Evolutionary conservation across 2,113 vertebrate genomes (phyloP), one percentile per base, ranked within the genome.

Genomic region (Elanus axillaris): DNA sequence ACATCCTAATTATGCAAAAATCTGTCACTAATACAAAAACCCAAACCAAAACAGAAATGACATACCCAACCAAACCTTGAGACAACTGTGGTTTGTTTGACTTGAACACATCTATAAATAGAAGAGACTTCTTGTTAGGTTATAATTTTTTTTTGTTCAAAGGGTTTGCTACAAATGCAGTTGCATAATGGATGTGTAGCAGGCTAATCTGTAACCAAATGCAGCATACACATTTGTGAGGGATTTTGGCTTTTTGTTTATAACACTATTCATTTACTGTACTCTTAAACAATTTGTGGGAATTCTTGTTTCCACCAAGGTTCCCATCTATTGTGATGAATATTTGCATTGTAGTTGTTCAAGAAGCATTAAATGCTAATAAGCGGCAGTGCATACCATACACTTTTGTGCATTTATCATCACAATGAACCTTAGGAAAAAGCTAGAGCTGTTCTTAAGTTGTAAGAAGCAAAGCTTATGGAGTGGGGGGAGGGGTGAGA

Each of bases 281-380:
- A 95, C 88, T 87, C 86, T 77, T 92, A 84, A 92, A 96, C 93
- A 97, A 94, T 95, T 92, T 96, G 93, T 96, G 96, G 95, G 93
- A 95, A 97, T 94, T 93, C 90, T 97, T 93, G 86, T 96, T 96
- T 91, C 95, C 90, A 91, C 76, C 66, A 25, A 83, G 80, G 90
- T 95, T 95, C 94, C 88, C 93, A 95, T 95, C 91, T 95, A 88
- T 96, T 96, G 90, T 96, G 90, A 69, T 90, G 91, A 94, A 59
- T 93, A 94, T 93, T 96, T 96, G 86, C 87, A 96, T 96, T 97
- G 96, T 97, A 81, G 80, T 96, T 97, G 95, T 97, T 97, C 95
- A 96, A 96, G 94, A 95, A 81, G 93, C 94, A 94, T 96, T 94
- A 95, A 95, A 91, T 91, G 90, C 84, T 96, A 91, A 83, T 96